Evolutionary conservation across 1,140 invertebrate species (phyloP), one percentile per base, ranked within the genome.

Genomic region (Archivesica marissinica): DNA sequence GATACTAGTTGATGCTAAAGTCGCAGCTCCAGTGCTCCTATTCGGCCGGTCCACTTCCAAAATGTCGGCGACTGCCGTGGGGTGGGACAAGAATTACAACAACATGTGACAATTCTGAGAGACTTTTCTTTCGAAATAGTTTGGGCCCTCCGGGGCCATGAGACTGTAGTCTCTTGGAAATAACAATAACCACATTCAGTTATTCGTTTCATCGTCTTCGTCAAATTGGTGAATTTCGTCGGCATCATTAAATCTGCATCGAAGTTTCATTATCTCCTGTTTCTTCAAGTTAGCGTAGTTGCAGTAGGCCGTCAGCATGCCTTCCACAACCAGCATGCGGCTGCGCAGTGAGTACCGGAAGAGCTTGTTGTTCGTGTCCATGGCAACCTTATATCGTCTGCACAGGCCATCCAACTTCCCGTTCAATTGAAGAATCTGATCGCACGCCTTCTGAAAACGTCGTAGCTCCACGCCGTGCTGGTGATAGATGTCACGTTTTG

Each of bases 261-360:
- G 39, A 1, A 75, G 30, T 23, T n/a, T 35, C 47, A 75, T 9
- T 6, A 75, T 30, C 25, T 75, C 39, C 2, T 23, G 13, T 30
- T 23, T 54, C 33, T 75, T 75, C 39, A 54, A 1, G 2, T 54
- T 39, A 11, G 72, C 72, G 41, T 17, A 47, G 41, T 52, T 20
- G 50, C 50, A 52, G 17, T 7, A 52, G 4, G 3, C 50, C 3
- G 50, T 23, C 13, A 59, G 25, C 54, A 59, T 59, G 23, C 54
- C 54, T n/a, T 59, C 54, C 9, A 59, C 25, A 4, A 59, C 54
- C 54, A 59, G 15, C 25, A 28, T 59, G n/a, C 54, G 54, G 54
- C 54, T 59, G n/a, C 54, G 68, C 47, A 72, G 23, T 47, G 47
- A 54, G 47, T 75, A 75, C 47, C 52, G 47, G 50, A 54, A 75